Base-by-base conservation (phyloP, 2,113 vertebrate genomes). In the Syngnathus scovelli region DNA sequence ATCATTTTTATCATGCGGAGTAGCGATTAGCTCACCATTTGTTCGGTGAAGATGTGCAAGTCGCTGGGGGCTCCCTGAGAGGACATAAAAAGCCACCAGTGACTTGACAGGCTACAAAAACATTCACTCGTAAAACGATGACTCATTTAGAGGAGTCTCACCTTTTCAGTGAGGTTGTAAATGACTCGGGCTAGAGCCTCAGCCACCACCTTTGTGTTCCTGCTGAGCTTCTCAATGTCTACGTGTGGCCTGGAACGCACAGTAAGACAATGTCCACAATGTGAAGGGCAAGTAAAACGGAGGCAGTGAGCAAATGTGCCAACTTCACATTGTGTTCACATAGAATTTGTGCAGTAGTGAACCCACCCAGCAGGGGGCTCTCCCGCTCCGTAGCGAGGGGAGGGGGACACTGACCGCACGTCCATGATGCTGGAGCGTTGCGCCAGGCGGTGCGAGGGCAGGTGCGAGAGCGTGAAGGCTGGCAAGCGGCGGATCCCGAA, bases 131-230 rank as follows among this genome's bases (percentile, higher is more conserved):
- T 23, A 18, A 4, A 27, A 10, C 19, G 10, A 15, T n/a, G 9
- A 1, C 18, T 46, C 13, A 18, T 16, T 69, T 23, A 8, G 54
- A 64, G 15, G 0, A 7, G 68, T 41, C 13, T 0, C 80, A 98
- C 96, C 93, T 99, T 99, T 68, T 97, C 95, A 0, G 96, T 99
- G 54, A 99, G 90, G 84, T 99, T 99, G 87, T 99, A 99, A 80
- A 99, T 90, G 60, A 98, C 95, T n/a, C 96, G 91, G 0, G 97
- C 96, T 64, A 99, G 85, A 0, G 95, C 93, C 71, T 99, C 97
- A 0, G 95, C 95, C 0, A 99, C 91, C 77, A 98, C 90, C 73
- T 94, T 92, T 0, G 96, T 95, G 79, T 99, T 99, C n/a, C 95
- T 94, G 16, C 88, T 88, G 38, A 99, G 91, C 13, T 93, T 94